Conservation (phyloP, 2,888 invertebrate species). For the Yponomeuta plumbellus region DNA sequence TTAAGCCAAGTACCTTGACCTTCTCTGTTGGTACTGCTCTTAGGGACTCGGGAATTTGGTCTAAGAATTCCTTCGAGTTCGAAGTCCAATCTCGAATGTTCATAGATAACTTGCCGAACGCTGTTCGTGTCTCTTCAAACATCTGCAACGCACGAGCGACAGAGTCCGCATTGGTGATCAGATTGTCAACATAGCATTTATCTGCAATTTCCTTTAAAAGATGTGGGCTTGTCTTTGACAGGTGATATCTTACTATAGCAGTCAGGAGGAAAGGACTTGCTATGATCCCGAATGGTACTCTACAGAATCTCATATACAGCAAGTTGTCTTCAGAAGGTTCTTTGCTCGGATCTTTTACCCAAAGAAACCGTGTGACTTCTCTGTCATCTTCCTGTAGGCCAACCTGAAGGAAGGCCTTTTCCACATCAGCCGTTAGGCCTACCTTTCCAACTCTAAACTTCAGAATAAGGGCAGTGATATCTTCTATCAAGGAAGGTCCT, state of each 20-base stretch:
- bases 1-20: conserved; percentile 19
- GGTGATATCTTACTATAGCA: conserved; percentile 23
- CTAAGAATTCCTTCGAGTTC: conserved; percentile 18
- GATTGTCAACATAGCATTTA: conserved; percentile 21
- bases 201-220: conserved; percentile 14
- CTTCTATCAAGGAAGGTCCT: conserved; percentile 14
- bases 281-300: conserved; percentile 15
- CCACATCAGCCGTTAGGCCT: conserved; percentile 22
- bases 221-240: conserved; percentile 6
- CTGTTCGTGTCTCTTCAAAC: conserved; percentile 8
- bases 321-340: conserved; percentile 12
- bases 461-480: conserved; percentile 9
- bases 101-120: conserved; percentile 20
- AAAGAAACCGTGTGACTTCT: conserved; percentile 15
- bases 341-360: conserved; percentile 18
- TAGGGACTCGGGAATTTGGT: conserved; percentile 13
- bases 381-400: conserved; percentile 14
- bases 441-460: conserved; percentile 6
- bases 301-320: conserved; percentile 14
- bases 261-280: conserved; percentile 18
- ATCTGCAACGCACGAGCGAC: conserved; percentile 7
- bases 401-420: conserved; percentile 26
- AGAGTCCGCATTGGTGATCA: conserved; percentile 9
- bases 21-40: background rate
- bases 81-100: conserved; percentile 22